A percentile compares a stretch with the other conserved stretches of the same genome.
These are phyloP conservation scores for Sympetrum striolatum DNA, from an alignment of 2,888 invertebrate genomes.

Conservation along the genomic window DNA sequence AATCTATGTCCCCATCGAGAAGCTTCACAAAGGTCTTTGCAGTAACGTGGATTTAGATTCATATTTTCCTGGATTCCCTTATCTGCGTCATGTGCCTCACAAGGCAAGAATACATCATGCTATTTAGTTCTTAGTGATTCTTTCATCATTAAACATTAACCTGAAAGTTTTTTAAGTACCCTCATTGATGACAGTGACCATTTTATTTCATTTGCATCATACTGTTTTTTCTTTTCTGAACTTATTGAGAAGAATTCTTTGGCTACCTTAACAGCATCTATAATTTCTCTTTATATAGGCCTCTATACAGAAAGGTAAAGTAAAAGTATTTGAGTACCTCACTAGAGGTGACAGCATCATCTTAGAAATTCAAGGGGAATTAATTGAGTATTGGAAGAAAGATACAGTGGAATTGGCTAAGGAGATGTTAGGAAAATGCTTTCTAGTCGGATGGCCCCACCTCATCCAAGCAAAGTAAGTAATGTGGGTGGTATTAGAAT, in stretches of 20 bases:
- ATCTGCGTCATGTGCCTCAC: constrained; percentile 83
- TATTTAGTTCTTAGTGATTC: not conserved
- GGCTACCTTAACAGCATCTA: not conserved
- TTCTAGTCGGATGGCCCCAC: constrained; percentile 93
- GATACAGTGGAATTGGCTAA: constrained; percentile 65
- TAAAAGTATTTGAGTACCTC: constrained; percentile 88
- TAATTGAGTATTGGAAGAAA: constrained; percentile 55
- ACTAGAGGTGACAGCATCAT: constrained; percentile 86
- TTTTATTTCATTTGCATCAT: too few relatives aligned
- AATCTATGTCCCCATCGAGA: constrained; percentile 64
- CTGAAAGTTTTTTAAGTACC: not conserved
- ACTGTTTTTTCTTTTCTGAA: too few relatives aligned
- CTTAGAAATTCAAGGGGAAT: constrained; percentile 65
- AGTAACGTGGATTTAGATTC: constrained; percentile 72
- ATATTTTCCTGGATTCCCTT: constrained; percentile 91
- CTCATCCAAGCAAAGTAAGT: constrained; percentile 78
- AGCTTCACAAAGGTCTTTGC: constrained; percentile 74
- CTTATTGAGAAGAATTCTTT: too few relatives aligned
- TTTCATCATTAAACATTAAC: not conserved
- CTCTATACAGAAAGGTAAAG: constrained; percentile 69
- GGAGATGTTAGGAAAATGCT: constrained; percentile 72
- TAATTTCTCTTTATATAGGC: constrained; percentile 62
- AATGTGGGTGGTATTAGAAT: not conserved
- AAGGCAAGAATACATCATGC: constrained; percentile 63
- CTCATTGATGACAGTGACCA: too few relatives aligned